Base-by-base conservation (phyloP, 1,140 invertebrate species). In the Manduca sexta region DNA sequence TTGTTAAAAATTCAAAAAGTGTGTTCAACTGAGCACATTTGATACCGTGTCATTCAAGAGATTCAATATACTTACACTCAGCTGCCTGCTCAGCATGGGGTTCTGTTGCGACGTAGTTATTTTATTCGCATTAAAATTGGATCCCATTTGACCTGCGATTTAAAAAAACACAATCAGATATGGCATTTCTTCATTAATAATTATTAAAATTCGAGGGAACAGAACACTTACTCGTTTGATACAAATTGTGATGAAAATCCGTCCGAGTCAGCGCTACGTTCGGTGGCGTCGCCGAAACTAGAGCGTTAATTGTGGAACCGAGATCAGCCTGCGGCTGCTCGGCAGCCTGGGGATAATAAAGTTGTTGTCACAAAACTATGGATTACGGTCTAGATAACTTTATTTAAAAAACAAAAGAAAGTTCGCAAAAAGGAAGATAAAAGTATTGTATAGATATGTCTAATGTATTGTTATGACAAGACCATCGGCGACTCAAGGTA, bases 11-110 rank as follows among this genome's bases (percentile, higher is more conserved):
- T n/a, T n/a, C n/a, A n/a, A n/a, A n/a, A n/a, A n/a, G n/a, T n/a
- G n/a, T n/a, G n/a, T n/a, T n/a, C n/a, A n/a, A n/a, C n/a, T n/a
- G n/a, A n/a, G n/a, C n/a, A n/a, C n/a, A n/a, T n/a, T n/a, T n/a
- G n/a, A n/a, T n/a, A n/a, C n/a, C n/a, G n/a, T n/a, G n/a, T n/a
- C n/a, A n/a, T n/a, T n/a, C n/a, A n/a, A n/a, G n/a, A n/a, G n/a
- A n/a, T n/a, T n/a, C n/a, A 44, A 5, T 5, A 37, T 45, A 83
- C 86, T 89, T 85, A 92, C 92, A 64, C 91, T 91, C 49, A 94
- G 82, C 76, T 94, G 92, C 51, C 92, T 91, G 84, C 91, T 94
- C 49, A 95, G 86, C 91, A 95, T 92, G 3, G 94, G 92, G 84
- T 93, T 93, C 74, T 93, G 91, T 78, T 92, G 91, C 52, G 90